phyloP scores from a whole-genome alignment of 2,888 invertebrate genomes.

The Andrena trimmerana region DNA sequence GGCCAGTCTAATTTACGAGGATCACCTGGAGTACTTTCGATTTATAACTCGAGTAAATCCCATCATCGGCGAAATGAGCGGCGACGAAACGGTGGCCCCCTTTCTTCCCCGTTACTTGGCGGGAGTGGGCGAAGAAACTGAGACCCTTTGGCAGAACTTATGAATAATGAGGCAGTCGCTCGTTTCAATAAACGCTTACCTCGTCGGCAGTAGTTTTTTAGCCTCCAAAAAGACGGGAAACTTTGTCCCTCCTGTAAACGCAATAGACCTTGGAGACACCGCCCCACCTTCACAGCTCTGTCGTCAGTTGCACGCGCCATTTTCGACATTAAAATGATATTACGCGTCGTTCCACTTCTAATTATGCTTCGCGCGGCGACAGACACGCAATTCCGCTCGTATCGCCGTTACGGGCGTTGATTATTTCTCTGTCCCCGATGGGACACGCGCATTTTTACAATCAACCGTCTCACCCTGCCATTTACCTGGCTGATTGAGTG shows the following conservation, averaged over 20 bases:
- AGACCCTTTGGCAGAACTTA: constrained; percentile 56
- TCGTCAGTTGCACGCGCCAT: constrained; percentile 12
- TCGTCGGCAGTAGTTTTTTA: constrained; percentile 58
- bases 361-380: constrained; percentile 17
- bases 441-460: neutral
- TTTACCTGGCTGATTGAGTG: too few species aligned
- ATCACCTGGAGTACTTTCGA: constrained; percentile 43
- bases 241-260: constrained; percentile 45
- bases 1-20: constrained; percentile 21
- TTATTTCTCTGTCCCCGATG: neutral
- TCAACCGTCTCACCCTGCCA: neutral
- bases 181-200: constrained; percentile 70
- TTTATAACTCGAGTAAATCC: constrained; percentile 57
- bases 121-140: constrained; percentile 35
- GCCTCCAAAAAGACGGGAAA: constrained; percentile 35
- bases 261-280: constrained; percentile 30
- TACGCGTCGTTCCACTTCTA: constrained; percentile 22
- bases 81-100: constrained; percentile 22
- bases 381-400: too few species aligned
- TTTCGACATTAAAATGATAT: constrained; percentile 47
- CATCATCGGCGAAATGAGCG: constrained; percentile 64
- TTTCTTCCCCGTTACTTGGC: constrained; percentile 9
- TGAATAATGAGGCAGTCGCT: constrained; percentile 67
- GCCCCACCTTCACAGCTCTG: neutral
- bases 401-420: constrained; percentile 1